These are phyloP conservation scores for Trematomus loennbergii DNA, from an alignment of 2,113 vertebrate species.

Conservation along the genomic window DNA sequence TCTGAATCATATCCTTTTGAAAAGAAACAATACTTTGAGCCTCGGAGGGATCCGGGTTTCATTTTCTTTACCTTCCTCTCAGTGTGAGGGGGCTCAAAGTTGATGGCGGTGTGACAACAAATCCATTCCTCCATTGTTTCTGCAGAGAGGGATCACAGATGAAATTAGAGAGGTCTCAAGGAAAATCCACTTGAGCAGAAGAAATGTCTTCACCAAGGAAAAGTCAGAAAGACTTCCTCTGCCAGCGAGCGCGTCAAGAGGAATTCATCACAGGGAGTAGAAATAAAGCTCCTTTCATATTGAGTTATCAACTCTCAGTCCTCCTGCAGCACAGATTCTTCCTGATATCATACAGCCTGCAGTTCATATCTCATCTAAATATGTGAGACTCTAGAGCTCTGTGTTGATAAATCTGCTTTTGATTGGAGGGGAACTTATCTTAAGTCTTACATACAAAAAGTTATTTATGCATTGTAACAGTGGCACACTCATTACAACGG, in stretches of 20 bases:
- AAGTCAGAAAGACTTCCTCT: conserved; percentile 52
- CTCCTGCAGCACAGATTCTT: conserved; percentile 30
- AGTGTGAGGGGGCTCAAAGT: conserved; percentile 51
- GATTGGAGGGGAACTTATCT: not conserved
- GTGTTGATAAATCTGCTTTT: conserved; percentile 26
- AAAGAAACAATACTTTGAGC: conserved; percentile 36
- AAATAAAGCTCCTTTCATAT: conserved; percentile 64
- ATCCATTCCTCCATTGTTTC: conserved; percentile 41
- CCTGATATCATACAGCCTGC: conserved; percentile 41
- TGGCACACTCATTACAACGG: no score
- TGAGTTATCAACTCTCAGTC: conserved; percentile 59
- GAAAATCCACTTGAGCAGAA: conserved; percentile 48
- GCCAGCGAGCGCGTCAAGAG: conserved; percentile 57
- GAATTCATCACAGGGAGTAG: conserved; percentile 63
- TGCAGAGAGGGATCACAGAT: conserved; percentile 68
- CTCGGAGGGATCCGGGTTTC: conserved; percentile 53
- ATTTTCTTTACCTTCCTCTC: conserved; percentile 68
- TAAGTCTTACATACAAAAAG: no score
- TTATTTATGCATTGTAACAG: no score
- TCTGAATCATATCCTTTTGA: conserved; percentile 43
- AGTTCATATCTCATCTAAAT: conserved; percentile 47
- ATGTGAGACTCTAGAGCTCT: conserved; percentile 17
- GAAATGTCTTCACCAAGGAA: conserved; percentile 39
- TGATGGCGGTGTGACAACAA: conserved; percentile 68
- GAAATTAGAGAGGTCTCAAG: conserved; percentile 73